phyloP scores from a whole-genome alignment of 2,888 invertebrate genomes.

The Ophion obscuratus region DNA sequence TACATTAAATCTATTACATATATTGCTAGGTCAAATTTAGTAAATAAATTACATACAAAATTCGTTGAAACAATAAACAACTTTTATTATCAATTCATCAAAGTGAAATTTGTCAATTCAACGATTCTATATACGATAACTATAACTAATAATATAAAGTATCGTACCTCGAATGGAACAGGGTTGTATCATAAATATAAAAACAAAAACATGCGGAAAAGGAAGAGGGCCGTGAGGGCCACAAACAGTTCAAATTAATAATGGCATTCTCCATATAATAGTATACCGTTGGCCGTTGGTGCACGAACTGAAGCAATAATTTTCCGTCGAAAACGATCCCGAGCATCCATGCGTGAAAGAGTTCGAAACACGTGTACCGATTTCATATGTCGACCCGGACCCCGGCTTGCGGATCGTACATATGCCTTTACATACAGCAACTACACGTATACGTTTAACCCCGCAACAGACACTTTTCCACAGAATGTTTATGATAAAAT shows the following conservation, averaged over 20 bases:
- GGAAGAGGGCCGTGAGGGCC: no score
- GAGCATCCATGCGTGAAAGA: constrained; percentile 1
- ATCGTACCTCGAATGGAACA: no score
- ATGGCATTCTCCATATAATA: constrained; percentile 9
- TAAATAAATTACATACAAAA: no score
- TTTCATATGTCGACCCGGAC: constrained; percentile 22
- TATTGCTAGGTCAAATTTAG: no score
- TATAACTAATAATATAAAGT: no score
- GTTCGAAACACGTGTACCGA: constrained; percentile 47
- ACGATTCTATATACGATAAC: no score
- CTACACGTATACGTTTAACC: constrained; percentile 2
- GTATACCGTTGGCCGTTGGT: constrained; percentile 11
- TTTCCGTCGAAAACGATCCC: constrained; percentile 2
- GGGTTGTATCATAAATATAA: no score
- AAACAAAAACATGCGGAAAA: no score
- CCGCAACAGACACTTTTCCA: constrained; percentile 18
- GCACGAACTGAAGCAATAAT: constrained; percentile 8
- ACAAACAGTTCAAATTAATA: neutral
- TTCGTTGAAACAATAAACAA: no score
- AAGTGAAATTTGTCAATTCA: no score
- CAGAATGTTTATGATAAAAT: constrained; percentile 37
- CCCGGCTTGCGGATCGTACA: constrained; percentile 19
- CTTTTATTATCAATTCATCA: no score
- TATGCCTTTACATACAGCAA: constrained; percentile 8
- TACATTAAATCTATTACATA: no score